Base-by-base conservation (phyloP, 37 sponge, comb jelly and placozoan species). In the Aplysina aerophoba region DNA sequence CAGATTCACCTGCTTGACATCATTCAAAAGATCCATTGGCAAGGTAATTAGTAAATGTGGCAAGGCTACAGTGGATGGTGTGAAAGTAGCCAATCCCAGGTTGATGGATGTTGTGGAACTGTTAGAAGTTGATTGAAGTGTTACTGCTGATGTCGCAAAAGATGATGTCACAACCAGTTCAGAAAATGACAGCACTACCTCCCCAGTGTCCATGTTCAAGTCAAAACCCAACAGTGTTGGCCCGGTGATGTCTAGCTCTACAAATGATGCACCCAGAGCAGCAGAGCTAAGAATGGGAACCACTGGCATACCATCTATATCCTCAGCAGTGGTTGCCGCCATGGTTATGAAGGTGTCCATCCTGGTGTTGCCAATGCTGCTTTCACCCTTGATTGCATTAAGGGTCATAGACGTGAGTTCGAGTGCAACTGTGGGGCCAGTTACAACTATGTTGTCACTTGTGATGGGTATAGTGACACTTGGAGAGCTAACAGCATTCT, bases 161-260 rank as follows among this genome's bases (percentile, higher is more conserved):
- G 56, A 35, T 39, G 85, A 36, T 16, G 59, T 33, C 4, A 94
- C 83, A 77, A 88, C 83, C 1, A 75, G 78, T 79, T 97, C 97
- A 25, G 95, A 94, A 69, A 94, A 94, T 25, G 83, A 64, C 61
- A 97, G 87, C 24, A 41, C 39, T 36, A 97, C 78, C 0, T 41
- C 72, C 22, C 94, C 97, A 12, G 35, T 59, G 81, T 94, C 68
- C 58, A 94, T 61, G 71, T 97, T 93, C 20, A 97, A 68, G 35
- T 97, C 87, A 86, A 97, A 92, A 31, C 33, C 31, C 25, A 59
- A 66, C 28, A 97, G 86, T 27, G 58, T 80, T 33, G 97, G 97
- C 22, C 86, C 66, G 41, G 90, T 85, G 25, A 87, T 84, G 56
- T 97, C 97, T 24, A 62, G 59, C 20, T 85, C 40, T 0, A 90